Conservation (phyloP, 2,113 vertebrate genomes). For the Eublepharis macularius region DNA sequence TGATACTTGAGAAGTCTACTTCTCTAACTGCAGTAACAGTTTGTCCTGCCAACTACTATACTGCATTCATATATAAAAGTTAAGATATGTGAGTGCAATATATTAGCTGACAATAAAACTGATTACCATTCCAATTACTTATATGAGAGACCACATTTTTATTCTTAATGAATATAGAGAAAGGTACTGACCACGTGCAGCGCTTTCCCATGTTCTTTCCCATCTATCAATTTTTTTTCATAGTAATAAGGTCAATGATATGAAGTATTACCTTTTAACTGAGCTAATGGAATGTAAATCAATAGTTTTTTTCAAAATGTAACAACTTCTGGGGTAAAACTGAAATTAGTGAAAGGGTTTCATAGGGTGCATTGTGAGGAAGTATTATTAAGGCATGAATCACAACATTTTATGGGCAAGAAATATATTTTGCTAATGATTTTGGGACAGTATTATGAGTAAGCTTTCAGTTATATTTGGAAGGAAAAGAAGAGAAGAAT, state of each 20-base stretch:
- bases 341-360: not conserved
- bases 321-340: constrained; percentile 33
- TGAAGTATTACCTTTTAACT: not conserved
- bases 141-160: not conserved
- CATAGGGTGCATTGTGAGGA: constrained; percentile 4
- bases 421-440: not conserved
- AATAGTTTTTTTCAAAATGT: constrained; percentile 25
- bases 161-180: not conserved
- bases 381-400: not conserved
- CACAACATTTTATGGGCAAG: not conserved
- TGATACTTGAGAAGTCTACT: too few species aligned
- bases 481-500: not conserved
- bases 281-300: not conserved
- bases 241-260: constrained; percentile 2
- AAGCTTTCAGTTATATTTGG: not conserved
- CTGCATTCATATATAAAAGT: too few species aligned
- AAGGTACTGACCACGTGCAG: not conserved
- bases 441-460: not conserved
- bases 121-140: not conserved
- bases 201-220: constrained; percentile 6
- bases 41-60: too few species aligned
- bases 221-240: constrained; percentile 12
- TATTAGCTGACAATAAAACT: not conserved
- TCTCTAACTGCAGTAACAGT: not conserved
- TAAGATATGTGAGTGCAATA: not conserved